phyloP scores from a whole-genome alignment of 1,140 invertebrate species.

The Parapsyche elsis region DNA sequence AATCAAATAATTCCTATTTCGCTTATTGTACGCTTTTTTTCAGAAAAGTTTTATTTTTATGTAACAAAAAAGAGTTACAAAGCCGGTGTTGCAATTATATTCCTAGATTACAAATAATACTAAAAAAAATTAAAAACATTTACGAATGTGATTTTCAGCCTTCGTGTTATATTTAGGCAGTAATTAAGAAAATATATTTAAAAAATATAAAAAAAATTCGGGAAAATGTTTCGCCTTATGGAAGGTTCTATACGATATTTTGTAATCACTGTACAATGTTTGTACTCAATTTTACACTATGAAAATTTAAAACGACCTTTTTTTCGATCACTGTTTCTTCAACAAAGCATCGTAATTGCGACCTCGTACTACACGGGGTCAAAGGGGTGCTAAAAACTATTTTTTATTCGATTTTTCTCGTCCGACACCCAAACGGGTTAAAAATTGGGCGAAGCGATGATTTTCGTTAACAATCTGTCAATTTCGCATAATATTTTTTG shows the following conservation, averaged over 20 bases:
- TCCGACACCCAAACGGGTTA: neutral
- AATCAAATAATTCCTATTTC: no score
- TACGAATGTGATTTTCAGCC: constrained; percentile 43
- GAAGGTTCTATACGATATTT: constrained; percentile 45
- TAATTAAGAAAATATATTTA: constrained; percentile 26
- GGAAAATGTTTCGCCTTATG: constrained; percentile 41
- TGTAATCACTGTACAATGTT: constrained; percentile 38
- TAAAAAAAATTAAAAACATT: constrained; percentile 32
- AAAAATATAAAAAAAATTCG: constrained; percentile 17
- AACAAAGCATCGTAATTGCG: constrained; percentile 14
- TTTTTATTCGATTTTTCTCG: constrained; percentile 14
- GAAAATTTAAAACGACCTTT: constrained; percentile 7
- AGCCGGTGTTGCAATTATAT: neutral
- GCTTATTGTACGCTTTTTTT: no score
- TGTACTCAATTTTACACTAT: constrained; percentile 38
- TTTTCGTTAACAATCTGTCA: constrained; percentile 25
- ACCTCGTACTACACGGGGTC: neutral
- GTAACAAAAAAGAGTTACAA: no score
- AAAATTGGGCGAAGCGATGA: neutral
- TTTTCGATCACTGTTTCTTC: constrained; percentile 18
- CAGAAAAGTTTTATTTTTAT: neutral
- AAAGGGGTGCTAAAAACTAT: constrained; percentile 9
- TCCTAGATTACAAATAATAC: constrained; percentile 21
- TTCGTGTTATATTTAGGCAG: constrained; percentile 40
- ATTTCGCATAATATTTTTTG: constrained; percentile 19